phyloP scores from a whole-genome alignment of 2,888 invertebrate species.

The Nyleta sp. region DNA sequence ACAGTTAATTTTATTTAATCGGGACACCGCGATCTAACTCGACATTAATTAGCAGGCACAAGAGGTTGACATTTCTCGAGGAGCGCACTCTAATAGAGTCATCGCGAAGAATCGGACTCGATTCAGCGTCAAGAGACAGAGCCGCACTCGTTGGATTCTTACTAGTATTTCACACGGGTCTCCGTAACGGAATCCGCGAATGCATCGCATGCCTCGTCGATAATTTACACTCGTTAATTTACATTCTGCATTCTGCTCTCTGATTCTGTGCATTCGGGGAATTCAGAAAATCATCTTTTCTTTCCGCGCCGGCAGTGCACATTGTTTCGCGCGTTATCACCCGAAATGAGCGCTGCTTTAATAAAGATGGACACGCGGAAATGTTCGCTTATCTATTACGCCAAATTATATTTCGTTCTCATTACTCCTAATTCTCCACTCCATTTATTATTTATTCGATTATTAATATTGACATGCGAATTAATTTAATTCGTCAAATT shows the following conservation, averaged over 20 bases:
- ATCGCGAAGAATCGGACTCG: slow-evolving; percentile 49
- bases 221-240: slow-evolving; percentile 62
- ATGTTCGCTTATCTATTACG: too few species aligned
- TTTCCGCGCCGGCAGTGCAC: slow-evolving; percentile 2
- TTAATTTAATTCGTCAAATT: too few species aligned
- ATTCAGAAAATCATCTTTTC: slow-evolving; percentile 44
- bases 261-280: slow-evolving; percentile 40
- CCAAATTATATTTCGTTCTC: too few species aligned
- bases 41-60: too few species aligned
- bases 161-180: slow-evolving; percentile 58
- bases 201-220: slow-evolving; percentile 53
- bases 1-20: too few species aligned
- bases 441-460: too few species aligned
- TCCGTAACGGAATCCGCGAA: slow-evolving; percentile 58
- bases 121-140: slow-evolving; percentile 46
- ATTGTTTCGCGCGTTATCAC: slow-evolving; percentile 16
- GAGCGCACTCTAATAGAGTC: too few species aligned
- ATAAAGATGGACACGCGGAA: too few species aligned
- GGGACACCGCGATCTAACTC: too few species aligned
- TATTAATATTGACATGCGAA: too few species aligned
- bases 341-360: background rate
- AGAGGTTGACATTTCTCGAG: too few species aligned
- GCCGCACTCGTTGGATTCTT: slow-evolving; percentile 43
- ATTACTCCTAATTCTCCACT: too few species aligned
- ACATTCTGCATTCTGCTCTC: slow-evolving; percentile 52